Evolutionary conservation across 1,140 invertebrate species (phyloP), one percentile per base, ranked within the genome.

Genomic region (Orchestia grillus): DNA sequence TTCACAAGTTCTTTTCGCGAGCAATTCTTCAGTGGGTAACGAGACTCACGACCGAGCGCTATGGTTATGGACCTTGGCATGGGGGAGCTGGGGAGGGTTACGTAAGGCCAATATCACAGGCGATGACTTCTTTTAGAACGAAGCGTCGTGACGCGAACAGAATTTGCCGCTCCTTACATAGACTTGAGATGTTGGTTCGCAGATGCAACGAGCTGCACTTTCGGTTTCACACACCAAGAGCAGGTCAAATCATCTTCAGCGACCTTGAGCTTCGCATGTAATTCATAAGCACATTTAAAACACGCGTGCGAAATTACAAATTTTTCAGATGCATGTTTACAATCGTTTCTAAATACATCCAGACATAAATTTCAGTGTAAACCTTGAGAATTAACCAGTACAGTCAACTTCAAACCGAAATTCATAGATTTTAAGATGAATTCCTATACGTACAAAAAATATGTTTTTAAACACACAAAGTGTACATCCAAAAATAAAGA

Each of bases 11-110:
- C 92, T 94, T 94, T 47, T 94, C 44, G 8, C 41, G 92, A 40
- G 43, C 92, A 94, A 94, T 94, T 94, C 92, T 94, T 94, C 43
- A 94, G 92, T 94, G 44, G 92, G 92, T 94, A 94, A 94, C 92
- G 92, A 94, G 43, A 47, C 28, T 94, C 92, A 94, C 92, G 92
- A 94, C 92, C 44, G 92, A 94, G 40, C 92, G 44, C 43, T 44
- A 94, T 94, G 92, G 92, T 45, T 90, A 94, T 94, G 92, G 92
- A 47, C 15, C 11, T 44, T 3, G 41, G 88, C 11, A 77, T n/a
- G n/a, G 62, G 62, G 88, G 11, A 11, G 23, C 88, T 42, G 43
- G 41, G 44, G 36, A 94, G 47, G 92, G 44, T 94, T 94, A 47
- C 44, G 92, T 94, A 94, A 94, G 92, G 92, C 40, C 43, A 47